Base-by-base conservation (phyloP, 2,797 vertebrate species). In the Loriculus beryllinus region DNA sequence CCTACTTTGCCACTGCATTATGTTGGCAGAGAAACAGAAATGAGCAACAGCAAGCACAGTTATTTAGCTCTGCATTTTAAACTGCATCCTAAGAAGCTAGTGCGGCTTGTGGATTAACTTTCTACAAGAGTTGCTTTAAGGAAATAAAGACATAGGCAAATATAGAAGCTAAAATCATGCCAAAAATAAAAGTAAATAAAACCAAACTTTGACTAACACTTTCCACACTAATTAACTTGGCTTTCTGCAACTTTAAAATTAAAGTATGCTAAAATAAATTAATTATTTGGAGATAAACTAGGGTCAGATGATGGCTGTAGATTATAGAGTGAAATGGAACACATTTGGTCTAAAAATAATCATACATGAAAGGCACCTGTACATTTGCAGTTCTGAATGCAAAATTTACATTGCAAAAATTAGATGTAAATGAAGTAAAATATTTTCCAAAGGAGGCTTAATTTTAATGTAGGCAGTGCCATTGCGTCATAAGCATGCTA, bases 141-240 rank as follows among this genome's bases (percentile, higher is more conserved):
- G n/a, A 84, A 88, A 68, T 51, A 67, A 69, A 72, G 18, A 54
- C 6, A 79, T 68, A 84, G 7, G 33, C 40, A 88, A 84, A 79
- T 77, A 70, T 0, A 79, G 51, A 83, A 86, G 33, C 5, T 76
- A 37, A 92, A 94, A 84, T 78, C 25, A 37, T 35, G 12, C 21
- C 39, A 84, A 40, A 82, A 82, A 56, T 31, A 67, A 62, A 81
- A 68, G 8, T 56, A 86, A 95, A 72, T 67, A 45, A 90, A 85
- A 1, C 0, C 7, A 35, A 83, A 67, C 1, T 51, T 70, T 64
- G 23, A 4, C 4, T 13, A 91, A 8, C 7, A 31, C 21, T 76
- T 49, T 25, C 22, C 33, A 62, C 3, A 5, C 0, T 45, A 68
- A 64, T 59, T 72, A 56, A 42, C 49, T 62, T 56, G 11, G 63